Conservation (phyloP, 1,140 invertebrate genomes). For the Drosophila ohnishii region DNA sequence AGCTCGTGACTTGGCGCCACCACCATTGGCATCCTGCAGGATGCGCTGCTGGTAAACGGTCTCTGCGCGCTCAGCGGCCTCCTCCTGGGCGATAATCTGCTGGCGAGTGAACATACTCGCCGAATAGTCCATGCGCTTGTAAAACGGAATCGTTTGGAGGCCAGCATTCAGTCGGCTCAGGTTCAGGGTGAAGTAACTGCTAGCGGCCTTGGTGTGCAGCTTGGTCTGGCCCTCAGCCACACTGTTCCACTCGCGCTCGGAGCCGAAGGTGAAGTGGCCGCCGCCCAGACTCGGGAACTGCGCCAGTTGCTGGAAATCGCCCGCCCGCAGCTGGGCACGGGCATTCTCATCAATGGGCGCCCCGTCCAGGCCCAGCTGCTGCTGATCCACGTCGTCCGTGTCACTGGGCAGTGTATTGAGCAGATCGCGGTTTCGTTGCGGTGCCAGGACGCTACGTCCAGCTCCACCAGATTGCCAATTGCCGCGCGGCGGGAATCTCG, state of each 20-base stretch:
- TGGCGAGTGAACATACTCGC: constrained; percentile 61
- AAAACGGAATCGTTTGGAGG: constrained; percentile 76
- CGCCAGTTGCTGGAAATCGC: constrained; percentile 68
- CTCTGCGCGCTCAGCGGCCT: constrained; percentile 70
- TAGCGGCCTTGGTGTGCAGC: constrained; percentile 56
- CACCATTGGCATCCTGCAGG: constrained; percentile 49
- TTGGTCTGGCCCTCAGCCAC: constrained; percentile 58
- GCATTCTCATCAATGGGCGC: constrained; percentile 60
- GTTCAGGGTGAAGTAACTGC: constrained; percentile 72
- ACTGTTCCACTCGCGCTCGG: constrained; percentile 75
- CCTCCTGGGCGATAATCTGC: constrained; percentile 61
- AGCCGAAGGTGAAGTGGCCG: constrained; percentile 72
- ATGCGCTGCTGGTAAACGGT: constrained; percentile 61
- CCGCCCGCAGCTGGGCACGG: constrained; percentile 69
- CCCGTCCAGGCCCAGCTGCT: constrained; percentile 49
- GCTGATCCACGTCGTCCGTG: constrained; percentile 48
- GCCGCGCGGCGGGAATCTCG: constrained; percentile 57
- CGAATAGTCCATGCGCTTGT: constrained; percentile 80
- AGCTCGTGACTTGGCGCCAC: constrained; percentile 27
- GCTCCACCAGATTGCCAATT: constrained; percentile 42
- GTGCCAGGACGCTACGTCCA: constrained; percentile 30
- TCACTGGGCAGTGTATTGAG: constrained; percentile 59
- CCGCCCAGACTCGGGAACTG: constrained; percentile 68
- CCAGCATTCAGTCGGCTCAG: constrained; percentile 63
- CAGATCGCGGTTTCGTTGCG: constrained; percentile 61